A percentile compares a stretch with the other conserved stretches of the same genome.
These are phyloP conservation scores for Eunapius fragilis DNA, from an alignment of 37 sponge, comb jelly and placozoan genomes.

Conservation along the genomic window DNA sequence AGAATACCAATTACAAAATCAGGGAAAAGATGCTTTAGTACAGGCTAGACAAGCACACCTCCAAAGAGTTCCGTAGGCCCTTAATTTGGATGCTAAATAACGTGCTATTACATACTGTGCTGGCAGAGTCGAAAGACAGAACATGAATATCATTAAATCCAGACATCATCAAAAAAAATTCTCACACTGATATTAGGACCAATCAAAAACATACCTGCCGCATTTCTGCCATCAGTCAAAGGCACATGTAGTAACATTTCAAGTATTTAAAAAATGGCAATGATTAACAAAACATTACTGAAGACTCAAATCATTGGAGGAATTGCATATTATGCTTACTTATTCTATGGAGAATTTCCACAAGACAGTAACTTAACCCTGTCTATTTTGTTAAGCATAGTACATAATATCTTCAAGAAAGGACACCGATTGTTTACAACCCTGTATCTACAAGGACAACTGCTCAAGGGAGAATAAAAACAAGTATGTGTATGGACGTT, in stretches of 20 bases:
- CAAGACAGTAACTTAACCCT: slow-evolving; percentile 11
- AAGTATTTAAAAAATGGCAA: slow-evolving; percentile 1
- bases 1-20: slow-evolving; percentile 2
- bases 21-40: slow-evolving; percentile 4
- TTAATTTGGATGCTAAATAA: not conserved
- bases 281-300: not conserved
- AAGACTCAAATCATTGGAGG: slow-evolving; percentile 3
- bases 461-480: slow-evolving; percentile 33
- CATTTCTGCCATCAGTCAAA: slow-evolving; percentile 24
- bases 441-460: slow-evolving; percentile 50
- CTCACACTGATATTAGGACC: slow-evolving; percentile 24
- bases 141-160: slow-evolving; percentile 23
- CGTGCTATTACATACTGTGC: not conserved
- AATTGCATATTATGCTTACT: not conserved
- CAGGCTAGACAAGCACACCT: not conserved
- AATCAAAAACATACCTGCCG: slow-evolving; percentile 6
- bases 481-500: slow-evolving; percentile 4
- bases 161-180: slow-evolving; percentile 2
- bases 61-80: slow-evolving; percentile 15
- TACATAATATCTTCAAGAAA: not conserved
- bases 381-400: not conserved
- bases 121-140: slow-evolving; percentile 8
- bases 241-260: not conserved
- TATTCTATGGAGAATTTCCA: slow-evolving; percentile 5
- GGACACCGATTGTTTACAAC: not conserved